Conservation (phyloP, 2,113 vertebrate genomes). For the Pluvianellus socialis region DNA sequence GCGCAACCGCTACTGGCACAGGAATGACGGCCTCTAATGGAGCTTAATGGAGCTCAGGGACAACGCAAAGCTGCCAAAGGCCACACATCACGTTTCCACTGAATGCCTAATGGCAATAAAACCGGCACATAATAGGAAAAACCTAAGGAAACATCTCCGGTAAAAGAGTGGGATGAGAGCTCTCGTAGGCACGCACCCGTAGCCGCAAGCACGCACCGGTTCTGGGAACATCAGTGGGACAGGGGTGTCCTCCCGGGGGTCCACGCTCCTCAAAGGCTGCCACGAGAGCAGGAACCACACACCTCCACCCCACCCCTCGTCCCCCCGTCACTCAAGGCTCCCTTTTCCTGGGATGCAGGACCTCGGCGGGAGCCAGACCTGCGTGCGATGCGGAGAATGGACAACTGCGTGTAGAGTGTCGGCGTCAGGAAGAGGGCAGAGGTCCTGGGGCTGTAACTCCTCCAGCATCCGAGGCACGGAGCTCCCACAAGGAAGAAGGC, state of each 20-base stretch:
- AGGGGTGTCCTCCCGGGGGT: background rate
- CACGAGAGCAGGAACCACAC: no score
- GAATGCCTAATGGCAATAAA: background rate
- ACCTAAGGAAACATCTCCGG: background rate
- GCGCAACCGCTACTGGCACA: background rate
- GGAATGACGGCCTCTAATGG: background rate
- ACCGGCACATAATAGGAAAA: background rate
- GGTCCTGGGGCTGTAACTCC: background rate
- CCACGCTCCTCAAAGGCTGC: background rate
- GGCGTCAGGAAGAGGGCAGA: background rate
- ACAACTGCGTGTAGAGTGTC: background rate
- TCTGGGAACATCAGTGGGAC: background rate
- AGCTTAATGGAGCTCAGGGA: slow-evolving; percentile 21
- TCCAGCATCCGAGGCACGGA: background rate
- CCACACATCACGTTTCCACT: background rate
- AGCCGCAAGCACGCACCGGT: accelerated
- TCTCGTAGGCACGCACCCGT: accelerated
- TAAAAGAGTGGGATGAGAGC: background rate
- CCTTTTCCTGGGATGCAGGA: background rate
- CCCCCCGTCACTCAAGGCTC: background rate
- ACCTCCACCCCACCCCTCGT: accelerated
- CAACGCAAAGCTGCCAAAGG: background rate
- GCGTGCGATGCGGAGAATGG: background rate
- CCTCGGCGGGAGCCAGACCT: background rate
- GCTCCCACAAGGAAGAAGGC: background rate